Evolutionary conservation across 1,140 invertebrate species (phyloP).

Genomic region (fruit fly (Drosophila melanogaster)): DNA sequence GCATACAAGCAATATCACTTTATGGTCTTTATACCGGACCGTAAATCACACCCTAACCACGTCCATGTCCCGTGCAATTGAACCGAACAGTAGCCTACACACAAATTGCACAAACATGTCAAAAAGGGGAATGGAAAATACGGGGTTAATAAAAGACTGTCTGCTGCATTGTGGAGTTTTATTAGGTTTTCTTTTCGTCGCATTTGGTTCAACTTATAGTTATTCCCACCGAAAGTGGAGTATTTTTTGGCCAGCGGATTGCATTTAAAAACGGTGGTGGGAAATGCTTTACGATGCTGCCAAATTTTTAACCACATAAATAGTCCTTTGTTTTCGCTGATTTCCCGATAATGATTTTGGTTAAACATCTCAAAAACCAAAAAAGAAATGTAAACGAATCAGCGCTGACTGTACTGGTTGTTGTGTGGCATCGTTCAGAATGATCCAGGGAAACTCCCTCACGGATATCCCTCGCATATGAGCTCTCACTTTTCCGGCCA

Average conservation of each 20-base stretch:
- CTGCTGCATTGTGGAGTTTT: constrained; percentile 36
- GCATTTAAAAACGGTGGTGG: constrained; percentile 6
- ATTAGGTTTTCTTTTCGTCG: constrained; percentile 17
- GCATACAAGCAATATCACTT: constrained; percentile 28
- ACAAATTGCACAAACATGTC: constrained; percentile 52
- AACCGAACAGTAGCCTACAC: constrained; percentile 40
- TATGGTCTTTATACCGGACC: constrained; percentile 9
- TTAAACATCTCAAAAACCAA: constrained; percentile 5
- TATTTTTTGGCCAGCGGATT: constrained; percentile 3
- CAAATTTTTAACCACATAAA: constrained; percentile 27
- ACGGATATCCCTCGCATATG: constrained; percentile 53
- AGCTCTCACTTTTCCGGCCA: constrained; percentile 31
- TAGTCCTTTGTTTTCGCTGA: constrained; percentile 9
- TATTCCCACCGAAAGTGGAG: constrained; percentile 11
- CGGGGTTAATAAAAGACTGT: constrained; percentile 47
- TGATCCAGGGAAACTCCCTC: constrained; percentile 41
- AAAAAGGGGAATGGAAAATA: constrained; percentile 19
- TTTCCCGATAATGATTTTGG: constrained; percentile 46
- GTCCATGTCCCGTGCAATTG: constrained; percentile 32
- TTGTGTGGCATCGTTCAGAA: constrained; percentile 22
- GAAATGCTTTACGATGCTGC: constrained; percentile 13
- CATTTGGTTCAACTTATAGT: constrained; percentile 3
- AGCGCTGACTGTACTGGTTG: constrained; percentile 61
- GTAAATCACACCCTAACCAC: constrained; percentile 31
- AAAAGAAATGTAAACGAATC: constrained; percentile 36